These are phyloP conservation scores for Tromatobia lineatoria DNA, from an alignment of 2,888 invertebrate genomes.

Conservation along the genomic window DNA sequence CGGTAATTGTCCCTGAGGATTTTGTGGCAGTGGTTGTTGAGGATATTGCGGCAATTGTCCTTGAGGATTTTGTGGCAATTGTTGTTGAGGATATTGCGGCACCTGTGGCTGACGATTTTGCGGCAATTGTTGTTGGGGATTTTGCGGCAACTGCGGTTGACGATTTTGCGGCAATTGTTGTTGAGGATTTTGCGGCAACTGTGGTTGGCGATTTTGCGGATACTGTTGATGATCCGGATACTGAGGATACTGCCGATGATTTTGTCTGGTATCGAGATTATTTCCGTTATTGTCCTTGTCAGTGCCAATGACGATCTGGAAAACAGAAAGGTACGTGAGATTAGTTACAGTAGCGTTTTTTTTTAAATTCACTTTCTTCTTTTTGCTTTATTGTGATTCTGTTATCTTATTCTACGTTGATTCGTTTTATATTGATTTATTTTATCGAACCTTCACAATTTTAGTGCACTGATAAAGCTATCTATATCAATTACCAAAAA, in stretches of 20 bases:
- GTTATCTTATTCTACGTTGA: no score
- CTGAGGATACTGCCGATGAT: neutral
- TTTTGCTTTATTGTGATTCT: no score
- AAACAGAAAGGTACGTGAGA: neutral
- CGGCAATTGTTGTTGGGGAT: neutral
- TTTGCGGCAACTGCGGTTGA: slow-evolving; percentile 2
- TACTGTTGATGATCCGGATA: neutral
- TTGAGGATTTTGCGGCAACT: neutral
- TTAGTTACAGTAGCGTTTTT: neutral
- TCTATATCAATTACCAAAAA: no score
- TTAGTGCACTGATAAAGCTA: no score
- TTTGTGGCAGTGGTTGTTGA: neutral
- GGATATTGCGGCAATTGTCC: neutral
- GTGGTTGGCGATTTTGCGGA: neutral
- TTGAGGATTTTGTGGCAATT: slow-evolving; percentile 8
- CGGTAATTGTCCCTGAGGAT: slow-evolving; percentile 11
- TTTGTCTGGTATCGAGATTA: neutral
- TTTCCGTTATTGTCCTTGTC: slow-evolving; percentile 46
- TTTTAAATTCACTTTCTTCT: no score
- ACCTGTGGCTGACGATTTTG: slow-evolving; percentile 10
- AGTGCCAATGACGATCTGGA: slow-evolving; percentile 71
- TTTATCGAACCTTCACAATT: no score
- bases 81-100: slow-evolving; percentile 15
- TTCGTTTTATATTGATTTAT: no score
- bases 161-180: neutral